Base-by-base conservation (phyloP, 92 coral and sea anemone species). In the Chrysogorgia sp. region DNA sequence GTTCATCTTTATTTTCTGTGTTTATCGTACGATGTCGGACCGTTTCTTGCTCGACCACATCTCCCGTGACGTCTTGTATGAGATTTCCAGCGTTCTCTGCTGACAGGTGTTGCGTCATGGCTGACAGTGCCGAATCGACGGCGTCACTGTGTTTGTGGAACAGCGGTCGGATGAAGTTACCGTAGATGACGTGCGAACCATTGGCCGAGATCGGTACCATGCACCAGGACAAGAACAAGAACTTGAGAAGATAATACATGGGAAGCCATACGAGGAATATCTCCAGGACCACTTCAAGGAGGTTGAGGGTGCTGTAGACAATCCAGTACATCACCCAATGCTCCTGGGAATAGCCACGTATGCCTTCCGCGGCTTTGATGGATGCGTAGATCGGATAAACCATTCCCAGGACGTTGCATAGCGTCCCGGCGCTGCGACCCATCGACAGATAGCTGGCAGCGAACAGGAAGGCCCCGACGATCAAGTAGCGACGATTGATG, bases 301-400 rank as follows among this genome's bases (percentile, higher is more conserved):
- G 82, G 80, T 88, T 96, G 29, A 93, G 84, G 43, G 86, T 80
- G 35, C 97, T 80, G 83, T 85, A 96, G 0, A 91, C 89, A 7
- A 92, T 88, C 99, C 99, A 96, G 67, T 96, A 96, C 55, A 85
- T 89, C 10, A 96, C 82, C 99, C 99, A 96, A 28, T 91, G 87
- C 20, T 82, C 87, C 28, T 75, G 89, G 55, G 76, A 85, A 31
- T 75, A 74, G 32, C 77, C 68, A 77, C 53, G 84, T 25, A 83
- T 79, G 60, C 82, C 84, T 72, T 96, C 99, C 60, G 90, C 87
- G 3, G 97, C 92, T 48, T 82, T 89, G 58, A 91, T 92, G 1
- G 97, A 96, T 13, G 99, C 97, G 63, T 88, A 91, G 55, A 87
- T 75, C 26, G 99, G 99, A 21, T 91, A 84, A 31, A 92, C 63